Percentiles rank a stretch among this genome's conserved stretches.
phyloP scores from a whole-genome alignment of 2,113 vertebrate genomes.

The Zosterops borbonicus region DNA sequence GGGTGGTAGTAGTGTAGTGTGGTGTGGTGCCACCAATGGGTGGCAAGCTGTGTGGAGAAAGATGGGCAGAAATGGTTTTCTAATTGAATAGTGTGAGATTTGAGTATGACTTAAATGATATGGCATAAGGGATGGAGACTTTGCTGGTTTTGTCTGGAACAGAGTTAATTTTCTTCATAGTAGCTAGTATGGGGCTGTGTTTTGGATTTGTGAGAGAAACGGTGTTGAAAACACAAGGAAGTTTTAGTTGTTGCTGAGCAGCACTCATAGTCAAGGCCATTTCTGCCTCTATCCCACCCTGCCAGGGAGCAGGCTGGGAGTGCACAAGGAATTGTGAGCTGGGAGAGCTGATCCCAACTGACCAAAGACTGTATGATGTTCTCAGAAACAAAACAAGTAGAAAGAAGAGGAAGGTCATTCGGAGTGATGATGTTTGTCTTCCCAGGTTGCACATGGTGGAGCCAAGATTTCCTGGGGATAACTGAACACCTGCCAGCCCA shows the following conservation, averaged over 20 bases:
- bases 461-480: background rate
- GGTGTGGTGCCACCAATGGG: too few species aligned
- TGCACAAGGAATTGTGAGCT: background rate
- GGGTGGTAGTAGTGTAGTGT: background rate
- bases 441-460: background rate
- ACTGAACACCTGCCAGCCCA: background rate
- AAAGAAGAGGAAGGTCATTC: accelerated
- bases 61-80: background rate
- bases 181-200: accelerated
- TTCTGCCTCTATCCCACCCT: background rate
- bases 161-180: background rate
- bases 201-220: background rate
- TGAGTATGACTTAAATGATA: background rate
- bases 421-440: accelerated
- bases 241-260: background rate
- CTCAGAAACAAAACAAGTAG: background rate
- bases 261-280: accelerated
- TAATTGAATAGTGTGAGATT: background rate
- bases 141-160: background rate
- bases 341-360: background rate
- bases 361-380: accelerated
- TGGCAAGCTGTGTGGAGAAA: background rate
- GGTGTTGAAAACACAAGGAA: background rate
- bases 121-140: background rate
- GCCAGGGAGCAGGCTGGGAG: accelerated